Evolutionary conservation across 2,113 vertebrate genomes (phyloP).

Genomic region (Myotis brandtii): DNA sequence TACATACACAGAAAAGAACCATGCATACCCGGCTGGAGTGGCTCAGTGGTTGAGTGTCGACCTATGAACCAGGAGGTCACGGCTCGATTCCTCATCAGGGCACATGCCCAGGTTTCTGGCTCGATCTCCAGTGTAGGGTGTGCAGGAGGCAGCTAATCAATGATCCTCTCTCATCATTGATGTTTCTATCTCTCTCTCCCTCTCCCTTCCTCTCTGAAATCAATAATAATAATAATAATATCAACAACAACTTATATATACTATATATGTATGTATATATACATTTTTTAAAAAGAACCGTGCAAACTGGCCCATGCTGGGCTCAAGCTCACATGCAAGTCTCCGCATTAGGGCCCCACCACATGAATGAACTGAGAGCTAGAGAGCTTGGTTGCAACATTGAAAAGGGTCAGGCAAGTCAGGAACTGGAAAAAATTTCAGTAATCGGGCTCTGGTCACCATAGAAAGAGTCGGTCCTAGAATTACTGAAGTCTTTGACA

Average conservation of each 20-base stretch:
- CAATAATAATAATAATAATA: too few relatives aligned
- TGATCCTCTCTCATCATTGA: too few relatives aligned
- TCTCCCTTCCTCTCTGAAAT: too few relatives aligned
- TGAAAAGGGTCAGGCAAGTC: not conserved
- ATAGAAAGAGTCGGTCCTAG: not conserved
- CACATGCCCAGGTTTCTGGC: too few relatives aligned
- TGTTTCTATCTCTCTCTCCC: too few relatives aligned
- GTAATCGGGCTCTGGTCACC: not conserved
- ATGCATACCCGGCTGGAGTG: not conserved
- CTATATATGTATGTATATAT: too few relatives aligned
- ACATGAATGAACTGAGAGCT: not conserved
- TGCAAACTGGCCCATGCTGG: not conserved
- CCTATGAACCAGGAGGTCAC: too few relatives aligned
- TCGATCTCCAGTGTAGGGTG: too few relatives aligned
- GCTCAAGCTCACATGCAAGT: not conserved
- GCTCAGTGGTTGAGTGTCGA: too few relatives aligned
- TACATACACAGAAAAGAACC: not conserved
- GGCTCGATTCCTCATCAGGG: too few relatives aligned
- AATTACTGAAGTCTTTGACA: not conserved
- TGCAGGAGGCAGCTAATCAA: too few relatives aligned
- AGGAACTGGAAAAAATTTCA: not conserved
- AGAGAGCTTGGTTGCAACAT: not conserved
- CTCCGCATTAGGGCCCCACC: not conserved
- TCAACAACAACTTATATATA: too few relatives aligned
- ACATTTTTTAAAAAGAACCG: not conserved